These are phyloP conservation scores for Lithophane ornitopus DNA, from an alignment of 2,888 invertebrate genomes.

Conservation along the genomic window DNA sequence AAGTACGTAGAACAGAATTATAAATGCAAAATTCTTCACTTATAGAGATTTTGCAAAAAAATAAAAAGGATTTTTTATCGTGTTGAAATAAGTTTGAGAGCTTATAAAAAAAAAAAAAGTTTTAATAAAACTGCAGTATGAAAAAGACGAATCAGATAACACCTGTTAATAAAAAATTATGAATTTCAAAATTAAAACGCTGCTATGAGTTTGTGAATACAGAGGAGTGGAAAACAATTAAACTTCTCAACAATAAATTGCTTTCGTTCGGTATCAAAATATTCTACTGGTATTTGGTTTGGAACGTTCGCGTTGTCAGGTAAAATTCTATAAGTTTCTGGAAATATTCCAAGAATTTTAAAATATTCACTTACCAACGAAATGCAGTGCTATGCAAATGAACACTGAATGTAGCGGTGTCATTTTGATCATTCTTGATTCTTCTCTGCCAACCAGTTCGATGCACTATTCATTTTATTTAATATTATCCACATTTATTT, in stretches of 20 bases:
- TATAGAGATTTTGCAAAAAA: background rate
- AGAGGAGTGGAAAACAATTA: background rate
- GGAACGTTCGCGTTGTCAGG: constrained; percentile 33
- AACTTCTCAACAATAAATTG: constrained; percentile 16
- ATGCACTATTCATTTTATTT: constrained; percentile 60
- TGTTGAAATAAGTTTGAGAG: background rate
- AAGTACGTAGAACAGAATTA: background rate
- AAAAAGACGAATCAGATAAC: background rate
- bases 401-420: constrained; percentile 75
- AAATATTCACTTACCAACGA: constrained; percentile 75
- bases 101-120: background rate
- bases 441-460: constrained; percentile 64
- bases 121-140: background rate
- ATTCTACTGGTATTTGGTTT: constrained; percentile 29
- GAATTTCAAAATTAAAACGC: background rate
- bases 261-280: background rate
- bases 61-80: background rate
- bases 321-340: constrained; percentile 50
- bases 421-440: constrained; percentile 79
- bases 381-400: constrained; percentile 79
- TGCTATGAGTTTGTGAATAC: background rate
- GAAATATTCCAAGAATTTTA: constrained; percentile 50
- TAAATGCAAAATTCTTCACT: no score
- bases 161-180: background rate
- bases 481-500: constrained; percentile 55